Conservation (phyloP, 1,140 invertebrate genomes). For the Sycobia sp. region DNA sequence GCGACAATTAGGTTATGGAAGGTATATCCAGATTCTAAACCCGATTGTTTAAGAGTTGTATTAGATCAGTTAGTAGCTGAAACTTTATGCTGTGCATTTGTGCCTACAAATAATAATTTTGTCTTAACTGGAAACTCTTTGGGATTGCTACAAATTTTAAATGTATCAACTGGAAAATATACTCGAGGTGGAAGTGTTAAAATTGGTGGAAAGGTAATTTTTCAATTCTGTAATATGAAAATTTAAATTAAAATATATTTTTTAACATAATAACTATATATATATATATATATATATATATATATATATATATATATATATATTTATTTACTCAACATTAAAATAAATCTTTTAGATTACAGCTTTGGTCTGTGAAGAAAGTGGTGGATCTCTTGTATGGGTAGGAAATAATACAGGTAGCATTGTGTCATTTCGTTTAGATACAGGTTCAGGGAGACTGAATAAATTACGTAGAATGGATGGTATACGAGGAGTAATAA, state of each 20-base stretch:
- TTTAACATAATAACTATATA: neutral
- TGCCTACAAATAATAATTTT: constrained; percentile 88
- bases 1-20: constrained; percentile 79
- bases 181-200: constrained; percentile 75
- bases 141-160: constrained; percentile 79
- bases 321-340: neutral
- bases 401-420: constrained; percentile 79
- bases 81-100: constrained; percentile 79
- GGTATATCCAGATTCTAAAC: constrained; percentile 49
- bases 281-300: neutral
- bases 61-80: constrained; percentile 68
- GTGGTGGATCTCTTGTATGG: constrained; percentile 74
- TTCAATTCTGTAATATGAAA: neutral
- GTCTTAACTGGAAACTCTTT: constrained; percentile 80
- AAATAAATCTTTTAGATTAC: constrained; percentile 51
- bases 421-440: constrained; percentile 58
- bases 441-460: constrained; percentile 73
- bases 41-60: constrained; percentile 70
- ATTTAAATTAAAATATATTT: constrained; percentile 15
- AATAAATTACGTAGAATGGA: constrained; percentile 72
- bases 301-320: neutral
- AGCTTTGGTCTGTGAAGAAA: constrained; percentile 78
- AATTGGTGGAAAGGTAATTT: constrained; percentile 72
- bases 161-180: constrained; percentile 87
- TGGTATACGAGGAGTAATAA: constrained; percentile 69